Base-by-base conservation (phyloP, 2,797 vertebrate genomes). In the Alfaro cultratus region DNA sequence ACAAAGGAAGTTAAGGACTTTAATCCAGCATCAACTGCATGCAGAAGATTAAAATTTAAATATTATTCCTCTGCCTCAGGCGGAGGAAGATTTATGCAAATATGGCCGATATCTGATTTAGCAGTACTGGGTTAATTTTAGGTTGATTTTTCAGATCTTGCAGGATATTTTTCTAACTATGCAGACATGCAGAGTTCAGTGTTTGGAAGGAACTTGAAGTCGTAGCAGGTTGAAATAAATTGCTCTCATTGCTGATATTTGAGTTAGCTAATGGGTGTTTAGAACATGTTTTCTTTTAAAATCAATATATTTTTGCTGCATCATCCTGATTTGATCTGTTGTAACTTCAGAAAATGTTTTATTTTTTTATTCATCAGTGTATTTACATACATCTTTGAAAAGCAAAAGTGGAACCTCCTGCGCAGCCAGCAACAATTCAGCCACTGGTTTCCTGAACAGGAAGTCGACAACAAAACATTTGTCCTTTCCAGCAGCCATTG, bases 21-120 rank as follows among this genome's bases (percentile, higher is more conserved):
- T 45, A 18, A 76, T 83, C 77, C 36, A 43, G 49, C 23, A 13
- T 74, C 39, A 26, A 76, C 72, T 79, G 45, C n/a, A 0, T 72
- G 41, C 78, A 29, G 11, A 18, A 21, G 15, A 43, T 5, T 26
- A n/a, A 77, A 80, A 78, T 34, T 49, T 45, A 79, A 70, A 72
- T 29, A 71, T 0, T 76, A 53, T 1, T 45, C 36, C 53, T 84
- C 11, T 11, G 68, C 55, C 8, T 68, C 12, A 36, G 68, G 77
- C 4, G 0, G 53, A 5, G 31, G 64, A 26, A 41, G 36, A 68
- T 68, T 26, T 41, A 68, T 68, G 23, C 23, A 68, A 68, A 41
- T 41, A 41, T 68, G 10, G n/a, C 55, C 1, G 21, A 9, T 36
- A 15, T 62, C 62, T 64, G 36, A 41, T 68, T 68, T 68, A 68